Conservation (phyloP, 2,113 vertebrate genomes). For the Megalops atlanticus region DNA sequence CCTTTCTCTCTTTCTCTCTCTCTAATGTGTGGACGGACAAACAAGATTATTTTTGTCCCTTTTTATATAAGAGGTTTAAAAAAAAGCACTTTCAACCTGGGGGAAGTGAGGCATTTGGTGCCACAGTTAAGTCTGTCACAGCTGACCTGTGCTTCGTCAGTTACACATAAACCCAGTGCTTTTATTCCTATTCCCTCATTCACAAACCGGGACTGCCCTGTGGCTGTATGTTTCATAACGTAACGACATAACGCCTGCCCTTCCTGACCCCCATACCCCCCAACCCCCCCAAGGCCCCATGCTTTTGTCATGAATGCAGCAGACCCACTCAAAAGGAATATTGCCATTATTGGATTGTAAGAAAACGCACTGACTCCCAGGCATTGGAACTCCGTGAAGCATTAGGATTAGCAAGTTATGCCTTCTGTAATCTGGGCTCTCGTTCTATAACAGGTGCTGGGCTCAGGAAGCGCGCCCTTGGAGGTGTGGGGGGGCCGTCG, state of each 20-base stretch:
- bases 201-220: background rate
- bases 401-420: background rate
- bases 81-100: background rate
- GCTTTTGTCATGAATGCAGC: too few relatives aligned
- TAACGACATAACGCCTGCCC: background rate
- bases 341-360: too few relatives aligned
- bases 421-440: background rate
- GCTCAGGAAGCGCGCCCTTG: background rate
- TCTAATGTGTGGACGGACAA: too few relatives aligned
- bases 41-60: background rate
- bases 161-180: background rate
- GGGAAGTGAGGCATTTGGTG: background rate
- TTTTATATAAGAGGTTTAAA: background rate
- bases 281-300: too few relatives aligned
- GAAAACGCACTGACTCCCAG: too few relatives aligned
- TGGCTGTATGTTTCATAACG: background rate
- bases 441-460: background rate
- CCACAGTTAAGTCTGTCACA: background rate
- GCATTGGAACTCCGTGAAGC: background rate
- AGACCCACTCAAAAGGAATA: too few relatives aligned
- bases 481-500: background rate
- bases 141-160: background rate
- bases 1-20: too few relatives aligned
- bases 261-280: background rate
- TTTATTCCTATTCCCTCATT: background rate